Evolutionary conservation across 1,140 invertebrate genomes (phyloP).

Genomic region (Saxidomus purpurata): DNA sequence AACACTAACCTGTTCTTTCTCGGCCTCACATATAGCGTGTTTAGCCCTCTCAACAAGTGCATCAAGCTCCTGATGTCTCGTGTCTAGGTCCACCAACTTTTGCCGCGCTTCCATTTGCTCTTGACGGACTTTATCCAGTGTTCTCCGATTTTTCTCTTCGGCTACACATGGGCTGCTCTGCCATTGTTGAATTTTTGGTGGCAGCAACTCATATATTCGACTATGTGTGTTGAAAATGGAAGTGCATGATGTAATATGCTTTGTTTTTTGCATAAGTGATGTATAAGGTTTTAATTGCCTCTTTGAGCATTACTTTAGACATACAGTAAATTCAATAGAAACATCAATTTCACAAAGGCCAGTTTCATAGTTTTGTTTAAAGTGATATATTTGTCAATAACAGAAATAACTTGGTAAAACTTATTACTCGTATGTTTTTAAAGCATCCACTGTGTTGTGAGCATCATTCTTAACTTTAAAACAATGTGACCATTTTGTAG

Average conservation of each 20-base stretch:
- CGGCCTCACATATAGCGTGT: constrained; percentile 89
- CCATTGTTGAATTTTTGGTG: constrained; percentile 98
- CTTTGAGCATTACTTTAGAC: too few relatives aligned
- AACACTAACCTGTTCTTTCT: constrained; percentile 82
- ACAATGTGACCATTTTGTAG: too few relatives aligned
- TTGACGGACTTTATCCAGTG: constrained; percentile 93
- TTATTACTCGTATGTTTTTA: too few relatives aligned
- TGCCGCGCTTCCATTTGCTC: constrained; percentile 92
- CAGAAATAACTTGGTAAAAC: too few relatives aligned
- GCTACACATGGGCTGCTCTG: constrained; percentile 95
- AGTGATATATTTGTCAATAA: too few relatives aligned
- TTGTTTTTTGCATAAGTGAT: too few relatives aligned
- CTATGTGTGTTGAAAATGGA: constrained; percentile 76
- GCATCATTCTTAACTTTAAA: too few relatives aligned
- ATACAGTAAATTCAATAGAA: too few relatives aligned
- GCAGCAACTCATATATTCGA: constrained; percentile 91
- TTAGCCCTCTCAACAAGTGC: constrained; percentile 93
- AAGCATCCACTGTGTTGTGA: too few relatives aligned
- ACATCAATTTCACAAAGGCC: too few relatives aligned
- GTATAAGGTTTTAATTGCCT: too few relatives aligned
- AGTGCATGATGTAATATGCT: neutral
- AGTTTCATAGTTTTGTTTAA: too few relatives aligned
- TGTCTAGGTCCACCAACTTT: constrained; percentile 87
- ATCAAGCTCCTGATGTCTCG: constrained; percentile 90
- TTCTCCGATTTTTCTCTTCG: constrained; percentile 94